Evolutionary conservation across 2,888 invertebrate genomes (phyloP).

Genomic region (Eumerus sabulonum): DNA sequence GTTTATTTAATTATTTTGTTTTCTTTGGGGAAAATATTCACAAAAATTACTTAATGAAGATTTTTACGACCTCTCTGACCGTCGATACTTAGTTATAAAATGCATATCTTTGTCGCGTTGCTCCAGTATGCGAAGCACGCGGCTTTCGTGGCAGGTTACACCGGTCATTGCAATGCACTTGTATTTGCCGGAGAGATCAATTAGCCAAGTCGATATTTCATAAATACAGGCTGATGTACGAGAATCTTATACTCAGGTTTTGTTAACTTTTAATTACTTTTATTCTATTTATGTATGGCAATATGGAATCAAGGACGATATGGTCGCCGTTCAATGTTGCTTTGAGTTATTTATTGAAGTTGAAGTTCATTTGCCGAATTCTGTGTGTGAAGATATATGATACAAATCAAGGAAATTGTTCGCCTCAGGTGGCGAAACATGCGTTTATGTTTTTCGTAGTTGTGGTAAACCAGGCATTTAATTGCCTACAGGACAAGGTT

Average conservation of each 20-base stretch:
- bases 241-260: too few relatives aligned
- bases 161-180: constrained; percentile 21
- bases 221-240: neutral
- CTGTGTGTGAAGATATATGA: too few relatives aligned
- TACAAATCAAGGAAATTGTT: too few relatives aligned
- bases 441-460: too few relatives aligned
- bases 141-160: constrained; percentile 43
- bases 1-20: constrained; percentile 68
- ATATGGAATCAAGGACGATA: neutral
- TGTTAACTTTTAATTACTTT: neutral
- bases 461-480: too few relatives aligned
- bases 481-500: too few relatives aligned
- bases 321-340: too few relatives aligned
- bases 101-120: constrained; percentile 47
- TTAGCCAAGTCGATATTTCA: constrained; percentile 50
- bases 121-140: constrained; percentile 38
- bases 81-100: constrained; percentile 53
- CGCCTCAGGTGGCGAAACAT: too few relatives aligned
- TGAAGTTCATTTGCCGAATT: too few relatives aligned
- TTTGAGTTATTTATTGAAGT: too few relatives aligned
- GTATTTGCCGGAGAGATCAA: constrained; percentile 45
- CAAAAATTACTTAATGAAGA: constrained; percentile 62
- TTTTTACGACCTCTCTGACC: constrained; percentile 59
- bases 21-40: constrained; percentile 55
- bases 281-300: neutral